A percentile compares a stretch with the other conserved stretches of the same genome.
Conservation (phyloP, 2,113 vertebrate genomes). For the Dendropsophus ebraccatus region DNA sequence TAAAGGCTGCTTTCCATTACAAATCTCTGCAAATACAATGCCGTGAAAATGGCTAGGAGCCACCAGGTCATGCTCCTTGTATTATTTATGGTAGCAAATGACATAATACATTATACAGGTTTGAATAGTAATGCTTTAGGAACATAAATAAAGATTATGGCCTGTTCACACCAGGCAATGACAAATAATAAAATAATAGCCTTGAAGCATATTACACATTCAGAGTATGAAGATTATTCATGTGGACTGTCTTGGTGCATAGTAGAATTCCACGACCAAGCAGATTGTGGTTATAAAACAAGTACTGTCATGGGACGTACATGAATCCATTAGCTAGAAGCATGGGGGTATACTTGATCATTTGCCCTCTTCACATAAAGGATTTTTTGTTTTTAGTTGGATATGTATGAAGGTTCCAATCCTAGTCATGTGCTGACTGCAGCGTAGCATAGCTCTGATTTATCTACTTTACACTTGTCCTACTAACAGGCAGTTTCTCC, state of each 20-base stretch:
- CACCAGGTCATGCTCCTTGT: neutral
- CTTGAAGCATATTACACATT: neutral
- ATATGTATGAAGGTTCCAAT: too few species aligned
- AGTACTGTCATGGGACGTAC: neutral
- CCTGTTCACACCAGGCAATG: conserved; percentile 10
- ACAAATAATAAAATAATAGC: conserved; percentile 6
- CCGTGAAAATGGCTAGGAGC: neutral
- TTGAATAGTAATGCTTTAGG: conserved; percentile 1
- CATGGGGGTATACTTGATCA: neutral
- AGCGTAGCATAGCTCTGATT: too few species aligned
- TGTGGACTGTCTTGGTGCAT: neutral
- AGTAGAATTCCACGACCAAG: neutral
- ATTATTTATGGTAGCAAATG: conserved; percentile 33
- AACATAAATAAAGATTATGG: conserved; percentile 44
- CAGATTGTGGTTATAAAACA: neutral
- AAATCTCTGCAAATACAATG: neutral
- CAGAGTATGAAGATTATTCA: neutral
- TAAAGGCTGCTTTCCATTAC: conserved; percentile 35
- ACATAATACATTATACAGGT: neutral
- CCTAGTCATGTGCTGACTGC: too few species aligned
- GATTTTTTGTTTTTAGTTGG: neutral
- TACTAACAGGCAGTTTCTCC: too few species aligned
- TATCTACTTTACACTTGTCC: too few species aligned
- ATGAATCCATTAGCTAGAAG: neutral
- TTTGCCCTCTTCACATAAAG: too few species aligned